These are phyloP conservation scores for Ooceraea biroi DNA, from an alignment of 1,140 invertebrate genomes.

Conservation along the genomic window DNA sequence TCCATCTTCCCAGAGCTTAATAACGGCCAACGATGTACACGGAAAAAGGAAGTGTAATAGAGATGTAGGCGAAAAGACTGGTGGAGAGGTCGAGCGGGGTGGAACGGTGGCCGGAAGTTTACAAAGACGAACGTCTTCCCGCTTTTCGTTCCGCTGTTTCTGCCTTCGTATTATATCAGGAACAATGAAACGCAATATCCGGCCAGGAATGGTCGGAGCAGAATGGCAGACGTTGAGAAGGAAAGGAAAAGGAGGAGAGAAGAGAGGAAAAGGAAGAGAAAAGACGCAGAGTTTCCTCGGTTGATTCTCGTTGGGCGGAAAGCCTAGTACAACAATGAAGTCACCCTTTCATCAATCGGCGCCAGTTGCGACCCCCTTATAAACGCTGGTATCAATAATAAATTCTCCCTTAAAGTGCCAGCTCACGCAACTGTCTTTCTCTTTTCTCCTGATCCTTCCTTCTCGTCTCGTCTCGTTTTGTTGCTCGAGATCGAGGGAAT, in stretches of 20 bases:
- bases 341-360: conserved; percentile 74
- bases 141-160: conserved; percentile 55
- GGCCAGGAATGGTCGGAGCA: conserved; percentile 37
- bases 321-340: conserved; percentile 49
- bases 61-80: conserved; percentile 16
- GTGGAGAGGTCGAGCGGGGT: background rate
- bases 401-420: conserved; percentile 55
- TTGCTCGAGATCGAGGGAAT: conserved; percentile 33
- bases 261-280: background rate
- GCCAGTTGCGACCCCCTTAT: conserved; percentile 59
- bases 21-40: conserved; percentile 34
- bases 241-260: background rate
- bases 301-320: conserved; percentile 46
- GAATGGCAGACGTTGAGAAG: background rate
- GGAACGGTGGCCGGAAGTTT: conserved; percentile 25
- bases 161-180: conserved; percentile 67
- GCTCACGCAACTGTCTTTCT: background rate
- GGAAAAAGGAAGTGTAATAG: conserved; percentile 48
- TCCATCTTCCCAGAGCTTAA: conserved; percentile 43
- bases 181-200: conserved; percentile 74
- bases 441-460: background rate
- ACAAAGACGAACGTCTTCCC: conserved; percentile 48
- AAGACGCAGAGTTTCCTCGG: conserved; percentile 15
- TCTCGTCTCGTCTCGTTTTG: conserved; percentile 41
- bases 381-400: conserved; percentile 73